Percentiles rank a stretch among this genome's conserved stretches.
phyloP scores from a whole-genome alignment of 2,888 invertebrate species.

The Baccha elongata region DNA sequence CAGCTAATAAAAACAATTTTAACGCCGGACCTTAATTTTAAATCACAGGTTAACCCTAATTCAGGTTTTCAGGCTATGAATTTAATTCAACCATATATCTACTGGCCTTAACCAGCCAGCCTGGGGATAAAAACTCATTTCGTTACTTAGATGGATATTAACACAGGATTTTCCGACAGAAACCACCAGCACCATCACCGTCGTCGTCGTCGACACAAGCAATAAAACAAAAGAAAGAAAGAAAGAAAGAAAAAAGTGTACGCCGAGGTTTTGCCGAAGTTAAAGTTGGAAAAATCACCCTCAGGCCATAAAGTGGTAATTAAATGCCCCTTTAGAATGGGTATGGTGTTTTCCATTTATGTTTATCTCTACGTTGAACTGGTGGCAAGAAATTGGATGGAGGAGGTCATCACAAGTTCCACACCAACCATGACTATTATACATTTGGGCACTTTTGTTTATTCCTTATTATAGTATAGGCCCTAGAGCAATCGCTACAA shows the following conservation, averaged over 20 bases:
- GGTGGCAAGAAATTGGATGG: neutral
- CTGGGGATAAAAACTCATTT: slow-evolving; percentile 19
- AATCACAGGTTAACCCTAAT: slow-evolving; percentile 72
- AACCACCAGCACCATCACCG: slow-evolving; percentile 4
- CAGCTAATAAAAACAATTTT: slow-evolving; percentile 70
- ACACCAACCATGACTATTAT: slow-evolving; percentile 23
- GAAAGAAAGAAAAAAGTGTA: slow-evolving; percentile 7
- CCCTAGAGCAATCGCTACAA: slow-evolving; percentile 8
- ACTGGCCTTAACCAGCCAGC: neutral
- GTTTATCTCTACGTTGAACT: slow-evolving; percentile 30
- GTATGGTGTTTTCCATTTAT: slow-evolving; percentile 55
- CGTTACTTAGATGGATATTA: slow-evolving; percentile 39
- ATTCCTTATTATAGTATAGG: slow-evolving; percentile 16
- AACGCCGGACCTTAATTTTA: slow-evolving; percentile 64
- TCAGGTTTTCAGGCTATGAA: slow-evolving; percentile 50
- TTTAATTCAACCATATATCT: slow-evolving; percentile 11
- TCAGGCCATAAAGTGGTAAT: slow-evolving; percentile 65
- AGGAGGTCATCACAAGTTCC: slow-evolving; percentile 24
- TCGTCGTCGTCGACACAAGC: slow-evolving; percentile 36
- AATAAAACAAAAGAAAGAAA: slow-evolving; percentile 18
- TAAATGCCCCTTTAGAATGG: slow-evolving; percentile 61
- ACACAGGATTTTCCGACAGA: slow-evolving; percentile 58
- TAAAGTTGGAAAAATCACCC: slow-evolving; percentile 63
- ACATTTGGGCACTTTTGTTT: slow-evolving; percentile 19
- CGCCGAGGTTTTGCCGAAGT: slow-evolving; percentile 18